A percentile compares a stretch with the other conserved stretches of the same genome.
Evolutionary conservation across 2,888 invertebrate genomes (phyloP).

Genomic region (Cryptops parisi): DNA sequence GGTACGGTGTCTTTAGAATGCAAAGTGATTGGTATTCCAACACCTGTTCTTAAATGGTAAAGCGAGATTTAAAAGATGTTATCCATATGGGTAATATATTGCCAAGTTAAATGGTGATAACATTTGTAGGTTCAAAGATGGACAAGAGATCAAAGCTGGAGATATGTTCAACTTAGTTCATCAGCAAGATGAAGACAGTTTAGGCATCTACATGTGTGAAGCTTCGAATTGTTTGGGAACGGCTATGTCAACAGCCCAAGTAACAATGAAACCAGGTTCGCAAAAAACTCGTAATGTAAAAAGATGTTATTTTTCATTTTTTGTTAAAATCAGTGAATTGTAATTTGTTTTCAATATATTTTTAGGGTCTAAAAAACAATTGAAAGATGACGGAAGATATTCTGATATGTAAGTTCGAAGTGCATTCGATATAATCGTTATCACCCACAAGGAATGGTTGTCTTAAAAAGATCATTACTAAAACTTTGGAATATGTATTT

Average conservation of each 20-base stretch:
- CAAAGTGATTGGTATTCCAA: constrained; percentile 73
- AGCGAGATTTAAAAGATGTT: neutral
- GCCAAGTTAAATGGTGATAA: too few species aligned
- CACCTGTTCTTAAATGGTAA: constrained; percentile 38
- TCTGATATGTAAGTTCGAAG: neutral
- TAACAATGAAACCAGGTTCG: constrained; percentile 47
- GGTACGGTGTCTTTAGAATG: constrained; percentile 83
- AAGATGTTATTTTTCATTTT: neutral
- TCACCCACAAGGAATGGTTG: too few species aligned
- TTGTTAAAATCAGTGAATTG: neutral
- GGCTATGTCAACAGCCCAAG: constrained; percentile 64
- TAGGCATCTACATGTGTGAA: constrained; percentile 76
- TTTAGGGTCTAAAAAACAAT: neutral
- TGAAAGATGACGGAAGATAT: neutral
- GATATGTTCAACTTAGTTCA: constrained; percentile 77
- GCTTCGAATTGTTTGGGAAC: constrained; percentile 80
- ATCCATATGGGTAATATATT: too few species aligned
- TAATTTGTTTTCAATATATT: neutral
- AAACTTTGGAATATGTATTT: too few species aligned
- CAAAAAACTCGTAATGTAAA: neutral
- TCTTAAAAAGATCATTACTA: too few species aligned
- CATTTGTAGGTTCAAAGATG: constrained; percentile 23
- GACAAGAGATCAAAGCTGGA: constrained; percentile 55
- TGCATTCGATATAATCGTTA: neutral
- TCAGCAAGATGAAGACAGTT: constrained; percentile 59